Evolutionary conservation across 2,888 invertebrate genomes (phyloP).

Genomic region (Hyles lineata): DNA sequence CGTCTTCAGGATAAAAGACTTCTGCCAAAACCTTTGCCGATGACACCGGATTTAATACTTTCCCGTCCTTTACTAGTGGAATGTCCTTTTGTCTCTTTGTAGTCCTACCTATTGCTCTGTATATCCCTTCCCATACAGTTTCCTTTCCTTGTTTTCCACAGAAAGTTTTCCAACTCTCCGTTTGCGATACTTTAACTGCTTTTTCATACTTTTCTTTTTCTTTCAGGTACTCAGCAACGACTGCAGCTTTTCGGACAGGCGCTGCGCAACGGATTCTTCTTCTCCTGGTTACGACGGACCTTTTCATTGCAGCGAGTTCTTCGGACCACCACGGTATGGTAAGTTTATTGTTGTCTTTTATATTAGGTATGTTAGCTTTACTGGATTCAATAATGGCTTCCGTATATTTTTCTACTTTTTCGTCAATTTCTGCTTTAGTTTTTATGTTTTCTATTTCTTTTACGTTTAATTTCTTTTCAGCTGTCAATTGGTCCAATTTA

Average conservation of each 20-base stretch:
- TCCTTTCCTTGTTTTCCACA: slow-evolving; percentile 35
- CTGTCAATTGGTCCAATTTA: slow-evolving; percentile 6
- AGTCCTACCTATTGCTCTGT: too few species aligned
- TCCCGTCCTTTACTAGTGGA: too few species aligned
- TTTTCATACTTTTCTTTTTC: slow-evolving; percentile 16
- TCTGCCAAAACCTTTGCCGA: too few species aligned
- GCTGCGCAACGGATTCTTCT: slow-evolving; percentile 14
- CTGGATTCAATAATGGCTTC: slow-evolving; percentile 26
- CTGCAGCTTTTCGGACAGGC: slow-evolving; percentile 29
- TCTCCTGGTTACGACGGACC: neutral
- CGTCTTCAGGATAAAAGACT: too few species aligned
- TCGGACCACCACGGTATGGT: neutral
- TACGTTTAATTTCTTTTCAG: slow-evolving; percentile 26
- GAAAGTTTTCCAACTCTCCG: slow-evolving; percentile 36
- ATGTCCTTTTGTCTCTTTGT: too few species aligned
- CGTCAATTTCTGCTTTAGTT: slow-evolving; percentile 23
- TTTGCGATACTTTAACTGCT: neutral
- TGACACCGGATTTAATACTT: neutral
- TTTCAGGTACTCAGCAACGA: slow-evolving; percentile 29
- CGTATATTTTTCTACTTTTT: neutral
- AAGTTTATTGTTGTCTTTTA: slow-evolving; percentile 5
- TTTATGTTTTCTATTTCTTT: too few species aligned
- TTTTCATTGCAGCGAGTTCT: neutral
- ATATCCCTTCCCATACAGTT: slow-evolving; percentile 37
- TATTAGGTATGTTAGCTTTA: slow-evolving; percentile 26